Conservation (phyloP, 1,140 invertebrate species). For the Eubasilissa regina region DNA sequence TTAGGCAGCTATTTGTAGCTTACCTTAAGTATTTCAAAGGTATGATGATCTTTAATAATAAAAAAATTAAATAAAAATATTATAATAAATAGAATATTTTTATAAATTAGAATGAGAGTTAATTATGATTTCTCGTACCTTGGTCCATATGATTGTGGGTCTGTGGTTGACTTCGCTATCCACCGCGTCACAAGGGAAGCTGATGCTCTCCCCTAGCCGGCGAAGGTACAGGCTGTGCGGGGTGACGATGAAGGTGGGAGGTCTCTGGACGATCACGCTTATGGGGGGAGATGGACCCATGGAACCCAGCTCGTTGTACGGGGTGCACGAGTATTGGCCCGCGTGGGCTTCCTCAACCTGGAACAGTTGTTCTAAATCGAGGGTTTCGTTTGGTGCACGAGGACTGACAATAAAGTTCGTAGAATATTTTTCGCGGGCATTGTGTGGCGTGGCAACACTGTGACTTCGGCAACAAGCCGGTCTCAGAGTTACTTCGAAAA, state of each 20-base stretch:
- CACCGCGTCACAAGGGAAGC: constrained; percentile 87
- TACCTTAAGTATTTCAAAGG: too few relatives aligned
- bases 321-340: constrained; percentile 91
- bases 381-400: too few relatives aligned
- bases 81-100: too few relatives aligned
- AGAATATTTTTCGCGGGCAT: too few relatives aligned
- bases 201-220: constrained; percentile 85
- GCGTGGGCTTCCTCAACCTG: constrained; percentile 83
- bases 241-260: constrained; percentile 83
- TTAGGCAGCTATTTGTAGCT: too few relatives aligned
- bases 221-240: constrained; percentile 87
- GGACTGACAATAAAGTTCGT: too few relatives aligned
- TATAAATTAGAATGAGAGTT: too few relatives aligned
- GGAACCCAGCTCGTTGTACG: constrained; percentile 91
- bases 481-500: too few relatives aligned
- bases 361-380: not conserved
- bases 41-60: too few relatives aligned
- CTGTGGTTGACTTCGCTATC: constrained; percentile 82
- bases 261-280: constrained; percentile 90
- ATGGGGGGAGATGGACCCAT: constrained; percentile 88
- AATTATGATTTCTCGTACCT: constrained; percentile 73
- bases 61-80: too few relatives aligned
- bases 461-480: too few relatives aligned
- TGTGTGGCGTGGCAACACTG: too few relatives aligned
- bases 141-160: constrained; percentile 88